Evolutionary conservation across 1,140 invertebrate genomes (phyloP).

Genomic region (Watersipora subatra): DNA sequence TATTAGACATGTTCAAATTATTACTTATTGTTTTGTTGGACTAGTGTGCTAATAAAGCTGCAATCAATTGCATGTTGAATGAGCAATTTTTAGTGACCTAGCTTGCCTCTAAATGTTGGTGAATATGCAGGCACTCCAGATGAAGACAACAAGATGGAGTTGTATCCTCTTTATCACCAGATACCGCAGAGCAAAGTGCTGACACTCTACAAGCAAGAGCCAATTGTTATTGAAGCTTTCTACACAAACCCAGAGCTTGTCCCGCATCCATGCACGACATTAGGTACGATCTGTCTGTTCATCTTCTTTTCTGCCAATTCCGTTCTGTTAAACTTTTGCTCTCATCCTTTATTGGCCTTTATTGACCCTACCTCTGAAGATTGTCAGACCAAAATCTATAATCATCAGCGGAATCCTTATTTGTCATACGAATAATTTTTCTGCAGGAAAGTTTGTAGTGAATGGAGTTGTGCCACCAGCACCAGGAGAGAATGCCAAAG

Average conservation of each 20-base stretch:
- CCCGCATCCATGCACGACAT: conserved; percentile 61
- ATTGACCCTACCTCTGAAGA: not conserved
- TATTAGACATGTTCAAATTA: no score
- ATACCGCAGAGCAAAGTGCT: conserved; percentile 85
- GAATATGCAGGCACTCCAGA: no score
- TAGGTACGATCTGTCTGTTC: no score
- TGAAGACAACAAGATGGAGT: conserved; percentile 53
- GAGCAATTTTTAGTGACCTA: no score
- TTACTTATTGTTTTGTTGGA: no score
- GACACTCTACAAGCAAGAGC: conserved; percentile 75
- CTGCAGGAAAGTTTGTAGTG: conserved; percentile 62
- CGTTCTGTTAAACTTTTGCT: no score
- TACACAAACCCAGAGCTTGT: conserved; percentile 47
- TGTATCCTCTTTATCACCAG: conserved; percentile 74
- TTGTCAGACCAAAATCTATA: conserved; percentile 5
- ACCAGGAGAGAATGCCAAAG: conserved; percentile 75
- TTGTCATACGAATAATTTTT: not conserved
- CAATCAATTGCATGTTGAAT: no score
- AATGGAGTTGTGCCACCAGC: conserved; percentile 65
- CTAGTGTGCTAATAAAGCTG: no score
- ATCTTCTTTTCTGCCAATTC: no score
- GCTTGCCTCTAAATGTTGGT: no score
- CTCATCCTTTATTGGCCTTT: no score
- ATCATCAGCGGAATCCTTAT: not conserved
- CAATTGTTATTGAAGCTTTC: conserved; percentile 63